Evolutionary conservation across 2,888 invertebrate genomes (phyloP).

Genomic region (Eugnorisma glareosa): DNA sequence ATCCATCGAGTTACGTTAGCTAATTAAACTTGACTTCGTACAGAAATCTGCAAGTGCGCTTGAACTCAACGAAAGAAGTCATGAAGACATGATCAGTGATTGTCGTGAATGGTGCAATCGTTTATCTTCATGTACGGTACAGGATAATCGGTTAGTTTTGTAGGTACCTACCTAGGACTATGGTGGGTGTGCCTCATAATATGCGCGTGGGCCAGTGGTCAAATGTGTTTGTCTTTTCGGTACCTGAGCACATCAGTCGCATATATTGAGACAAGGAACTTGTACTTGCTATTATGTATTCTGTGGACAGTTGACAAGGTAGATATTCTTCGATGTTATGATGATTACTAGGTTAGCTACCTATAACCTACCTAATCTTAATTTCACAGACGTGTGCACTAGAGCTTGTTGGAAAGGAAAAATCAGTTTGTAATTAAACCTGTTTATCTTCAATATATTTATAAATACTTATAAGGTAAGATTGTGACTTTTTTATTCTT

Average conservation of each 20-base stretch:
- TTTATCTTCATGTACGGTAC: constrained; percentile 1
- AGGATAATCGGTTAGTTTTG: background rate
- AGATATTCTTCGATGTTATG: constrained; percentile 4
- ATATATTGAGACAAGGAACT: background rate
- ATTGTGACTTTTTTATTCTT: background rate
- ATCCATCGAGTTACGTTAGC: background rate
- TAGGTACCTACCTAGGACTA: background rate
- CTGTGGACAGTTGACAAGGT: background rate
- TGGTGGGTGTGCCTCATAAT: constrained; percentile 20
- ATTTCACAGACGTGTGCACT: background rate
- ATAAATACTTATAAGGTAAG: background rate
- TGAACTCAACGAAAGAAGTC: constrained; percentile 2
- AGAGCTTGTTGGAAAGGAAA: constrained; percentile 19
- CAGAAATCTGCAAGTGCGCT: background rate
- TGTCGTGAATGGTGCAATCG: constrained; percentile 5
- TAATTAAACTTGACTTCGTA: background rate
- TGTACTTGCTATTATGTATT: background rate
- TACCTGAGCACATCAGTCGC: background rate
- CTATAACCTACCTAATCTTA: background rate
- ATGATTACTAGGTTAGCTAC: background rate
- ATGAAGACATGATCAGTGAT: constrained; percentile 1
- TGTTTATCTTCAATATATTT: constrained; percentile 6
- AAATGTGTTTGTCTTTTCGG: background rate
- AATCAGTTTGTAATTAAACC: constrained; percentile 28
- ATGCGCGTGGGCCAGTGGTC: constrained; percentile 10